phyloP scores from a whole-genome alignment of 2,113 vertebrate genomes.

The Zosterops hypoxanthus region DNA sequence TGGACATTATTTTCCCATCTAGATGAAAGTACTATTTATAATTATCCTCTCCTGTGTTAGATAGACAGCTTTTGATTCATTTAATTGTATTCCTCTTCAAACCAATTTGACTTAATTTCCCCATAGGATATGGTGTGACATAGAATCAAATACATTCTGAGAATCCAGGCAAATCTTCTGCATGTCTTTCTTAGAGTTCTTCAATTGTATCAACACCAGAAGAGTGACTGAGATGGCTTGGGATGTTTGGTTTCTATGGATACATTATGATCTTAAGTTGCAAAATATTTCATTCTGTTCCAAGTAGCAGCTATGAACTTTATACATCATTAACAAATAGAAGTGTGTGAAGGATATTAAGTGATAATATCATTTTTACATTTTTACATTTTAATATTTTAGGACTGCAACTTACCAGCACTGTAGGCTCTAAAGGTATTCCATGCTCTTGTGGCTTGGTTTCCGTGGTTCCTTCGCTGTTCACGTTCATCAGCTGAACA shows the following conservation, averaged over 20 bases:
- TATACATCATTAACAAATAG: not conserved
- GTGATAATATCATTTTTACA: not conserved
- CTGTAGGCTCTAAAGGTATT: not conserved
- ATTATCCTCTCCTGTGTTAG: conserved; percentile 6
- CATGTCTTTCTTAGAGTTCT: not conserved
- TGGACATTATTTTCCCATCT: conserved; percentile 3
- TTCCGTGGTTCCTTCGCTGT: not conserved
- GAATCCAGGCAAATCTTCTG: not conserved
- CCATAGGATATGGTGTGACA: not conserved
- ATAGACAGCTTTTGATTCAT: not conserved
- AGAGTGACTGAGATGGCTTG: not conserved
- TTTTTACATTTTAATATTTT: not conserved
- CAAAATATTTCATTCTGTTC: not conserved
- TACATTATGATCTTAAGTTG: not conserved
- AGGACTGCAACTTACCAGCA: not conserved
- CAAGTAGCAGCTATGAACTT: not conserved
- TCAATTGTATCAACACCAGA: not conserved
- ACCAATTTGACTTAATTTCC: conserved; percentile 46
- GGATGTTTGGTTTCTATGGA: not conserved
- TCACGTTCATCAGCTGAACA: not conserved
- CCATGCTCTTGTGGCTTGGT: not conserved
- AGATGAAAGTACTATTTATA: conserved; percentile 32
- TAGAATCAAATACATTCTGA: not conserved
- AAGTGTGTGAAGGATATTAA: not conserved
- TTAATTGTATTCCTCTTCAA: conserved; percentile 16